Conservation (phyloP, 2,888 invertebrate genomes). For the Eupithecia abbreviata region DNA sequence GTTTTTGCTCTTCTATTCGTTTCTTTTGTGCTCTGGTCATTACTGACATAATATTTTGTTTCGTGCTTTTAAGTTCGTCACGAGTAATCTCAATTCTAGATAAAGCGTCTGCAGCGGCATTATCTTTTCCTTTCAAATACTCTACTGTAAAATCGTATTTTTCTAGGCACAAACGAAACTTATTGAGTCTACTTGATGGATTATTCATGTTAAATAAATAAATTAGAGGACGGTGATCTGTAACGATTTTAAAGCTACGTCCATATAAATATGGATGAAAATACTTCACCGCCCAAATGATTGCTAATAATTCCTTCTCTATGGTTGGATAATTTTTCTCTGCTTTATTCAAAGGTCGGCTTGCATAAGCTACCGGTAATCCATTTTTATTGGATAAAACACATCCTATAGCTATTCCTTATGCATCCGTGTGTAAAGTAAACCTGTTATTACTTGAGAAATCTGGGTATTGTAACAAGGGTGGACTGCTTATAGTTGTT, state of each 20-base stretch:
- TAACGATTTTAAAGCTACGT: slow-evolving; percentile 16
- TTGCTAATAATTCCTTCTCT: background rate
- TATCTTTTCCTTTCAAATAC: slow-evolving; percentile 34
- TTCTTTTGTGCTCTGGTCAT: slow-evolving; percentile 18
- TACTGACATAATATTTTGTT: slow-evolving; percentile 5
- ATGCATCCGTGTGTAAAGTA: background rate
- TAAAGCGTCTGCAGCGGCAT: slow-evolving; percentile 31
- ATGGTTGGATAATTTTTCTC: slow-evolving; percentile 34
- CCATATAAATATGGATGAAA: slow-evolving; percentile 26
- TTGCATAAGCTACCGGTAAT: slow-evolving; percentile 33
- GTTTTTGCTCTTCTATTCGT: background rate
- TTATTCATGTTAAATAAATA: slow-evolving; percentile 35
- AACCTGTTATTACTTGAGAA: background rate
- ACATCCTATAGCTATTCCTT: slow-evolving; percentile 27
- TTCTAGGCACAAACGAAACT: slow-evolving; percentile 33
- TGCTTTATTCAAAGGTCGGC: slow-evolving; percentile 28
- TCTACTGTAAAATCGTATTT: slow-evolving; percentile 34
- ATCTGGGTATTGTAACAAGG: background rate
- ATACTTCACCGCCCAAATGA: too few species aligned
- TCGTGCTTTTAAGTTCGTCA: background rate
- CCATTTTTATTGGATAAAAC: slow-evolving; percentile 19
- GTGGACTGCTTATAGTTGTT: background rate
- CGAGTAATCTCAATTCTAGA: slow-evolving; percentile 28
- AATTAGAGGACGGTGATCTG: slow-evolving; percentile 34
- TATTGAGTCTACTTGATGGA: slow-evolving; percentile 33